phyloP scores from a whole-genome alignment of 2,113 vertebrate species.

The Lycocorax pyrrhopterus region DNA sequence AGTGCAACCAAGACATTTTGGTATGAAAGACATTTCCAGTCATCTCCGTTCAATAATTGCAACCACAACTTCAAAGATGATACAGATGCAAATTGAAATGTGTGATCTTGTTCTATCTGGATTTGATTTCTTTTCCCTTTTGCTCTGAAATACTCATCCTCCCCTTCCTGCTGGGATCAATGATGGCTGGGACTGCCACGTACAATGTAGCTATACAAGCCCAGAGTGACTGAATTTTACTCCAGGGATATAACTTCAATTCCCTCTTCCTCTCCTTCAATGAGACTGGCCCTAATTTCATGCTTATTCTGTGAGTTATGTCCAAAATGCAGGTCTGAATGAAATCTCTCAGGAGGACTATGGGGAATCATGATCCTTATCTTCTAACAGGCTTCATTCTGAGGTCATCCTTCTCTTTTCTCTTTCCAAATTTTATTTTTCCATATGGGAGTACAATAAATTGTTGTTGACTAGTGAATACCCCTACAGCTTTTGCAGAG shows the following conservation, averaged over 20 bases:
- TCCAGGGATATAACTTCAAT: neutral
- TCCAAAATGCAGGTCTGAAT: neutral
- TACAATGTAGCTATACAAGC: constrained; percentile 15
- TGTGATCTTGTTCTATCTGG: constrained; percentile 56
- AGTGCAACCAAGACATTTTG: constrained; percentile 19
- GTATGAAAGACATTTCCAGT: constrained; percentile 62
- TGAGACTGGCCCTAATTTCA: neutral
- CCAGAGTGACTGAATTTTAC: constrained; percentile 1
- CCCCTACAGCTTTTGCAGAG: neutral
- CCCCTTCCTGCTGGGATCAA: constrained; percentile 49
- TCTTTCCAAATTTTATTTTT: constrained; percentile 35
- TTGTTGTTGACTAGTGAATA: constrained; percentile 36
- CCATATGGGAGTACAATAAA: constrained; percentile 37
- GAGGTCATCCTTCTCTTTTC: constrained; percentile 38
- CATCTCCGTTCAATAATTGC: constrained; percentile 52
- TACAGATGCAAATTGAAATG: constrained; percentile 53
- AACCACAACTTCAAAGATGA: constrained; percentile 59
- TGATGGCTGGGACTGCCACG: neutral
- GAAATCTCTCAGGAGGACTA: neutral
- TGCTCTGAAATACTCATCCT: constrained; percentile 37
- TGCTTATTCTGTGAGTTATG: neutral
- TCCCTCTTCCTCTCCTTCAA: neutral
- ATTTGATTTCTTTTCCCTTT: constrained; percentile 60
- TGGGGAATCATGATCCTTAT: neutral
- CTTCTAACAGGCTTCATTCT: neutral